Base-by-base conservation (phyloP, 1,140 invertebrate genomes). In the Caenorhabditis inopinata region DNA sequence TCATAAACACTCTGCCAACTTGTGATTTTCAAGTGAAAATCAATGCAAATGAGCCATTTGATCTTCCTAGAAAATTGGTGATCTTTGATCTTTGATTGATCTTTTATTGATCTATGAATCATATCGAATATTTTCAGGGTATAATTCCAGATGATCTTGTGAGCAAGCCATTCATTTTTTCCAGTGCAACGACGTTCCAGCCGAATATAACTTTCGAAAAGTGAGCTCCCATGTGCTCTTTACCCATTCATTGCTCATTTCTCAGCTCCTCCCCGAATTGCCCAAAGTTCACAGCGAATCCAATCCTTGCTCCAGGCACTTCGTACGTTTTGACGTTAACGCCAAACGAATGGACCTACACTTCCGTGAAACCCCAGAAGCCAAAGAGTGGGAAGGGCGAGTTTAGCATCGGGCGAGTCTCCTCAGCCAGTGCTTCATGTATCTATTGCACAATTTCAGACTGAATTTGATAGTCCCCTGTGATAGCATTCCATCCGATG, bases 341-440 rank as follows among this genome's bases (percentile, higher is more conserved):
- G 3, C 80, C 82, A 42, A 47, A 62, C 14, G 83, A 82, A 49
- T 32, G 42, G 25, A 73, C 32, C 18, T 21, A 48, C 14, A 21
- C 38, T 9, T n/a, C 21, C 11, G 82, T 62, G 14, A 51, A 76
- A 29, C 74, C 81, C 3, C 25, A 76, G 6, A 83, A 83, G 32
- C 83, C 83, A 23, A 83, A 80, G 7, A 83, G 84, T 47, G 83
- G 83, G 47, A 83, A 74, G 14, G 83, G 83, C 75, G 83, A 83
- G 38, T 83, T 83, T 25, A 45, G 48, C 12, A 62, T 83, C 14
- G 77, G 83, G 83, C 83, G 49, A 7, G 18, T 27, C 7, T 7
- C 5, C 18, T 42, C 21, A 9, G 1, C 9, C 18, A 32, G 16
- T 1, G 27, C 32, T 2, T 23, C 32, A 42, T 47, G 53, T 14